Conservation (phyloP, 2,888 invertebrate genomes). For the Euzophera pinguis region DNA sequence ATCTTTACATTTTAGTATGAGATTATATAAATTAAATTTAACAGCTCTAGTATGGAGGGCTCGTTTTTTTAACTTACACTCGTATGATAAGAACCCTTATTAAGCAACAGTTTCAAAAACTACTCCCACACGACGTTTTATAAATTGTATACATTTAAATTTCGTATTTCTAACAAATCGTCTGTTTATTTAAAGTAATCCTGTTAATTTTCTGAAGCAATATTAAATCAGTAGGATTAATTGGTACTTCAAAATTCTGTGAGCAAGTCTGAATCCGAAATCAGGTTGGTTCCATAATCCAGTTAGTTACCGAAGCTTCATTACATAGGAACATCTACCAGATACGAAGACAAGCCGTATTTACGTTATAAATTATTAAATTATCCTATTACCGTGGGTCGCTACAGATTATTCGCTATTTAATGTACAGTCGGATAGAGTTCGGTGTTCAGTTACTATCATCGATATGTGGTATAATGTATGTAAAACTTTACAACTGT, state of each 20-base stretch:
- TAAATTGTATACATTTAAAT: not conserved
- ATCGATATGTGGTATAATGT: too few relatives aligned
- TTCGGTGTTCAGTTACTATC: too few relatives aligned
- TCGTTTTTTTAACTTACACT: too few relatives aligned
- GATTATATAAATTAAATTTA: too few relatives aligned
- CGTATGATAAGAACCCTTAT: too few relatives aligned
- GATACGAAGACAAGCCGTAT: not conserved
- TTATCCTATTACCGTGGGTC: not conserved
- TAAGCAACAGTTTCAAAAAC: too few relatives aligned
- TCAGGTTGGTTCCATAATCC: slow-evolving; percentile 22
- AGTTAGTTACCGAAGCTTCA: slow-evolving; percentile 18
- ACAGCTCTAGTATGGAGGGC: too few relatives aligned
- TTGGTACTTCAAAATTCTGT: slow-evolving; percentile 28
- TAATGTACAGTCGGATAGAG: not conserved
- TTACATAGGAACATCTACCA: slow-evolving; percentile 13
- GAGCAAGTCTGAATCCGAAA: slow-evolving; percentile 27
- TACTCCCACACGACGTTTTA: too few relatives aligned
- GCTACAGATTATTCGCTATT: not conserved
- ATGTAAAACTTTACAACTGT: too few relatives aligned
- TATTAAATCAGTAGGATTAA: slow-evolving; percentile 22
- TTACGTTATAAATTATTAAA: slow-evolving; percentile 5
- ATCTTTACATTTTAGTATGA: too few relatives aligned
- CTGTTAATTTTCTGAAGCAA: slow-evolving; percentile 1
- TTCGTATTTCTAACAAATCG: not conserved
- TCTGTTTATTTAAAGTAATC: not conserved